Conservation (phyloP, 53 echinoderm and acorn worm species). For the Temnopleurus reevesii region DNA sequence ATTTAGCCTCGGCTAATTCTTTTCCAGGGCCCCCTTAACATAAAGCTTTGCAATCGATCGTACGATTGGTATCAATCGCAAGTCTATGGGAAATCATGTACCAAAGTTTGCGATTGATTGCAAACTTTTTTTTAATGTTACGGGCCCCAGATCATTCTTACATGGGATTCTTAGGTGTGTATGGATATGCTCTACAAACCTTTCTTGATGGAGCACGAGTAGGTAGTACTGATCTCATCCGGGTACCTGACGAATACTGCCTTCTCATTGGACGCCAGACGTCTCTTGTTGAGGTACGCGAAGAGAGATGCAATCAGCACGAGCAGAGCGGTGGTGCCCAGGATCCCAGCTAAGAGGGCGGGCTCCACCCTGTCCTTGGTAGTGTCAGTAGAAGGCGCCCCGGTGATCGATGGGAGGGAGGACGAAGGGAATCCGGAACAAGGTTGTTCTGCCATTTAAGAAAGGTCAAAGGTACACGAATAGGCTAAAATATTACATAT, state of each 20-base stretch:
- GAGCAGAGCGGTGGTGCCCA: background rate
- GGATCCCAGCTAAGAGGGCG: conserved; percentile 12
- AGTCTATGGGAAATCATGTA: background rate
- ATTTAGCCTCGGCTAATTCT: no score
- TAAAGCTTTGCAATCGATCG: no score
- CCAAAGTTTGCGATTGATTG: no score
- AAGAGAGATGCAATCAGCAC: background rate
- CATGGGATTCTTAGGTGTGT: no score
- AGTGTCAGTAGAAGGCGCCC: background rate
- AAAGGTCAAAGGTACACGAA: background rate
- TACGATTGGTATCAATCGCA: no score
- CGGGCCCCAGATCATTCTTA: no score
- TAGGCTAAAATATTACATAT: no score
- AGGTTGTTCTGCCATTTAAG: background rate
- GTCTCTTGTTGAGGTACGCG: conserved; percentile 21
- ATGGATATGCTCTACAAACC: no score
- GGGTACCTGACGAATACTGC: conserved; percentile 53
- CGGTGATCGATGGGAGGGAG: background rate
- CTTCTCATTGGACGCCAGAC: conserved; percentile 33
- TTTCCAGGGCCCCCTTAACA: no score
- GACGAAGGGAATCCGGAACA: conserved; percentile 1
- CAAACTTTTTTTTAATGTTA: no score
- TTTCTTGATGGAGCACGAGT: conserved; percentile 52
- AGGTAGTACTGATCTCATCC: conserved; percentile 58
- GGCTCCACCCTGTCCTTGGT: background rate